phyloP scores from a whole-genome alignment of 1,140 invertebrate species.

The Ericerus pela region DNA sequence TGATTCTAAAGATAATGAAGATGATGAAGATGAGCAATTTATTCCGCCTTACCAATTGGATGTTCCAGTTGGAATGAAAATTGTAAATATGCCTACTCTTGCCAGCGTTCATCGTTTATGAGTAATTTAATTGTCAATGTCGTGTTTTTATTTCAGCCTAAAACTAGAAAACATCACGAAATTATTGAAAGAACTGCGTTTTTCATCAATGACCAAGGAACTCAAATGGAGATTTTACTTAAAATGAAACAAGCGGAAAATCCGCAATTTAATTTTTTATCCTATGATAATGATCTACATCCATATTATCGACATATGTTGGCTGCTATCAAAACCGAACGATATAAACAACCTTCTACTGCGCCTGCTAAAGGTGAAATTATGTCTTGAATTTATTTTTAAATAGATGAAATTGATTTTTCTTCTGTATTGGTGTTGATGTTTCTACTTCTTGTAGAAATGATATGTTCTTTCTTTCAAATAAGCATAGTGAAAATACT shows the following conservation, averaged over 20 bases:
- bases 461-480: no score
- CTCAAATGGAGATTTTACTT: conserved; percentile 95
- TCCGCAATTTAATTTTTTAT: conserved; percentile 83
- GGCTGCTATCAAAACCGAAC: conserved; percentile 61
- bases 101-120: neutral
- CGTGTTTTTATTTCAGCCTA: conserved; percentile 51
- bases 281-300: conserved; percentile 68
- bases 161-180: conserved; percentile 75
- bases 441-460: no score
- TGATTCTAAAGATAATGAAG: conserved; percentile 25
- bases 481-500: no score
- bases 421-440: no score
- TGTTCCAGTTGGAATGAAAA: conserved; percentile 50
- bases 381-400: neutral
- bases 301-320: conserved; percentile 81
- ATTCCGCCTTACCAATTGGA: conserved; percentile 49
- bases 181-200: conserved; percentile 93
- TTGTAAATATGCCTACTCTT: conserved; percentile 41
- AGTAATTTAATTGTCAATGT: conserved; percentile 14
- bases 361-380: conserved; percentile 20
- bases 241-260: conserved; percentile 94
- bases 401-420: neutral
- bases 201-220: conserved; percentile 83
- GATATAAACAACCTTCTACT: conserved; percentile 38
- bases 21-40: conserved; percentile 52